Evolutionary conservation across 2,797 vertebrate genomes (phyloP).

Genomic region (Dallia pectoralis): DNA sequence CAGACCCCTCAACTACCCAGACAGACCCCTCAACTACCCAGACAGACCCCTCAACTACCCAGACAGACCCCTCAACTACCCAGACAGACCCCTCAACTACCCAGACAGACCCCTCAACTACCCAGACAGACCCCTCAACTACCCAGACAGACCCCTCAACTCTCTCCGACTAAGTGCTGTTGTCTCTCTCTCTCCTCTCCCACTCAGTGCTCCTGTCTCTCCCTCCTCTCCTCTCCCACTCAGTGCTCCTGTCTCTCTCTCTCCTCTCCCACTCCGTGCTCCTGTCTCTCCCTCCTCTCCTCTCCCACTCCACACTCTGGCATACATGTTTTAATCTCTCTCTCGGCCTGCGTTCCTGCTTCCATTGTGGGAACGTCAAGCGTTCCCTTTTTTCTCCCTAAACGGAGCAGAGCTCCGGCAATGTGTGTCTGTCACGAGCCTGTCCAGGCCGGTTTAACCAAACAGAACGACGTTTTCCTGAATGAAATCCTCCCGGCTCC

Average conservation of each 20-base stretch:
- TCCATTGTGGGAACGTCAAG: slow-evolving; percentile 28
- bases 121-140: no score
- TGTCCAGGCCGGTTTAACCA: slow-evolving; percentile 34
- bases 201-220: not conserved
- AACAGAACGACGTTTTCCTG: slow-evolving; percentile 27
- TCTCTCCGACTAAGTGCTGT: no score
- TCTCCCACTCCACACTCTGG: slow-evolving; percentile 41
- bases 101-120: no score
- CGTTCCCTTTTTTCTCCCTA: slow-evolving; percentile 17
- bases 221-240: not conserved
- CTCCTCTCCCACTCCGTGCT: not conserved
- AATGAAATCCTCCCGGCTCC: slow-evolving; percentile 24
- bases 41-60: no score
- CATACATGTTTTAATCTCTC: slow-evolving; percentile 42
- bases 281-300: slow-evolving; percentile 1
- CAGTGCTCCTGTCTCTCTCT: slow-evolving; percentile 25
- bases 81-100: no score
- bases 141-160: no score
- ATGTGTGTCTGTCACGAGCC: slow-evolving; percentile 33
- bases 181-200: not conserved
- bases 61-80: no score
- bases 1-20: no score
- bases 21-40: no score
- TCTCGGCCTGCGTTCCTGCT: slow-evolving; percentile 27
- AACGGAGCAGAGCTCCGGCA: slow-evolving; percentile 32